Percentiles rank a stretch among this genome's conserved stretches.
Evolutionary conservation across 2,888 invertebrate genomes (phyloP).

Genomic region (Tetranychus truncatus): DNA sequence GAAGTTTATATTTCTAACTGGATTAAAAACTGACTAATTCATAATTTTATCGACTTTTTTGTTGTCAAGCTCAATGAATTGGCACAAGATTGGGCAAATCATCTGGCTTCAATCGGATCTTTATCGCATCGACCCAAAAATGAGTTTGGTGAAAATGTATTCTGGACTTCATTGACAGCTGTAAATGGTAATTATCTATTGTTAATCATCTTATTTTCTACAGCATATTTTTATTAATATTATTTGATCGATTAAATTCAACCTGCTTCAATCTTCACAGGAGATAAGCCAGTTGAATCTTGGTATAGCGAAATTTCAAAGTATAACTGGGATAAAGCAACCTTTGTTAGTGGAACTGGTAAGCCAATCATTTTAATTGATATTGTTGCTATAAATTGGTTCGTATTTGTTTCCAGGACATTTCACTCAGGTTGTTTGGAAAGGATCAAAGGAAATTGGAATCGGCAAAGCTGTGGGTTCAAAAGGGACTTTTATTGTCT

Average conservation of each 20-base stretch:
- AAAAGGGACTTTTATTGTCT: constrained; percentile 3
- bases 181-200: not conserved
- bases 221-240: not conserved
- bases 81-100: constrained; percentile 3
- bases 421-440: constrained; percentile 12
- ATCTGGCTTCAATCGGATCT: not conserved
- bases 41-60: too few relatives aligned
- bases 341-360: not conserved
- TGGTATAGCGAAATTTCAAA: constrained; percentile 3
- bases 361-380: not conserved
- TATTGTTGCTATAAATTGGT: not conserved
- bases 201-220: too few relatives aligned
- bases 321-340: not conserved
- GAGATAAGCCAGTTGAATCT: not conserved
- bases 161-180: not conserved
- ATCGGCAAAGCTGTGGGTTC: not conserved
- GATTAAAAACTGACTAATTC: not conserved
- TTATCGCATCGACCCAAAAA: not conserved
- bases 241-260: not conserved
- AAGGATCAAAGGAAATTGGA: not conserved
- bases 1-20: not conserved
- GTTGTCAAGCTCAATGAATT: not conserved
- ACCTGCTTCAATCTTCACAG: not conserved
- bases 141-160: constrained; percentile 4
- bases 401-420: not conserved